Evolutionary conservation across 2,797 vertebrate genomes (phyloP).

Genomic region (Columba guinea): DNA sequence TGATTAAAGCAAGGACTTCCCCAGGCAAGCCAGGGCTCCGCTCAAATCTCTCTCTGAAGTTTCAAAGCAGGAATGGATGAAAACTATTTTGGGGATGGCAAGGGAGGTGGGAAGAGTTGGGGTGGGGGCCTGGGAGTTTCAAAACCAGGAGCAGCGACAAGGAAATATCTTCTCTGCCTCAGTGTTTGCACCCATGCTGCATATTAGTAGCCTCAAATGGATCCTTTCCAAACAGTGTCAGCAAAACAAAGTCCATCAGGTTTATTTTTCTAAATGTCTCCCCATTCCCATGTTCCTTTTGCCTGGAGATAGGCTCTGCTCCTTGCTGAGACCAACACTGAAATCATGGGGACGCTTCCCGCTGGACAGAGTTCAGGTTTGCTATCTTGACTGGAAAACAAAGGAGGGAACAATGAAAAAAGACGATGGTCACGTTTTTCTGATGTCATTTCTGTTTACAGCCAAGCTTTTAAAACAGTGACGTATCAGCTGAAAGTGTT

Average conservation of each 20-base stretch:
- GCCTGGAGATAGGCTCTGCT: background rate
- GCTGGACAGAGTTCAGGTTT: background rate
- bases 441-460: background rate
- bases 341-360: background rate
- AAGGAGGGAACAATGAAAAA: background rate
- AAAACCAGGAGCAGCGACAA: background rate
- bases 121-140: background rate
- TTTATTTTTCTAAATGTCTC: background rate
- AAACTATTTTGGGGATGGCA: background rate
- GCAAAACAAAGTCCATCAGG: background rate
- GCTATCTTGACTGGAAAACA: constrained; percentile 6
- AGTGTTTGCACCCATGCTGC: rapidly evolving
- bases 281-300: background rate
- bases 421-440: background rate
- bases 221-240: background rate
- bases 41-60: background rate
- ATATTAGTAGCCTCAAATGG: background rate
- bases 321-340: background rate
- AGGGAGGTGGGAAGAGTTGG: background rate
- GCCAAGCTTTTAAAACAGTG: background rate
- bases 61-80: background rate
- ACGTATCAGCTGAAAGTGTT: background rate
- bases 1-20: background rate
- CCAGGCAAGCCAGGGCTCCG: background rate
- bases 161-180: background rate